These are phyloP conservation scores for Pyrocoelia pectoralis DNA, from an alignment of 2,888 invertebrate genomes.

Conservation along the genomic window DNA sequence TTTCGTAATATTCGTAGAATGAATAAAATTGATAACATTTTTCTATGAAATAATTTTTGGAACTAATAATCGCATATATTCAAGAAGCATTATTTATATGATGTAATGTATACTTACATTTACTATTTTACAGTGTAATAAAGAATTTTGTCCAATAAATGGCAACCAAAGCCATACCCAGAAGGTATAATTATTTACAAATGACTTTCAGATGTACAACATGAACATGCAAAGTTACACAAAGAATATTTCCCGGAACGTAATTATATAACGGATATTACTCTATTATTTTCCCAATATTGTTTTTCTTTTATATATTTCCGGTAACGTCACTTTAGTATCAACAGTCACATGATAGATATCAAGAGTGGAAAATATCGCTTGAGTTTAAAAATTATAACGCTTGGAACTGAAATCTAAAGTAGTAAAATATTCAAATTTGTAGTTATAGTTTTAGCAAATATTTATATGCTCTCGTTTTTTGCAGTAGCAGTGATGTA, in stretches of 20 bases:
- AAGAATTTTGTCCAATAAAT: no score
- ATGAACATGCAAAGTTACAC: background rate
- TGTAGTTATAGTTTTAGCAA: background rate
- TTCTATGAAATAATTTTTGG: no score
- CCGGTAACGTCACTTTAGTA: background rate
- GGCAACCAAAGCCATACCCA: background rate
- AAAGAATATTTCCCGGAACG: background rate
- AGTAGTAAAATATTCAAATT: background rate
- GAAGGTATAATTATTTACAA: background rate
- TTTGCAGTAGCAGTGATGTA: background rate
- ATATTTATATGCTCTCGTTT: background rate
- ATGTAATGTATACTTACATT: no score
- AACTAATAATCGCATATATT: no score
- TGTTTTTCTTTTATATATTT: background rate
- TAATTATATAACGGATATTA: background rate
- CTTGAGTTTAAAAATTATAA: no score
- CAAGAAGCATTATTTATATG: no score
- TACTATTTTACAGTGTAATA: no score
- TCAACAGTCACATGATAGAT: background rate
- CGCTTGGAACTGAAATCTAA: no score
- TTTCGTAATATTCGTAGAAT: no score
- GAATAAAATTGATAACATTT: no score
- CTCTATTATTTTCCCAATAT: background rate
- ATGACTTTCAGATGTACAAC: background rate
- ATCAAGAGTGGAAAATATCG: no score